phyloP scores from a whole-genome alignment of 2,888 invertebrate species.

The Ophion obscuratus region DNA sequence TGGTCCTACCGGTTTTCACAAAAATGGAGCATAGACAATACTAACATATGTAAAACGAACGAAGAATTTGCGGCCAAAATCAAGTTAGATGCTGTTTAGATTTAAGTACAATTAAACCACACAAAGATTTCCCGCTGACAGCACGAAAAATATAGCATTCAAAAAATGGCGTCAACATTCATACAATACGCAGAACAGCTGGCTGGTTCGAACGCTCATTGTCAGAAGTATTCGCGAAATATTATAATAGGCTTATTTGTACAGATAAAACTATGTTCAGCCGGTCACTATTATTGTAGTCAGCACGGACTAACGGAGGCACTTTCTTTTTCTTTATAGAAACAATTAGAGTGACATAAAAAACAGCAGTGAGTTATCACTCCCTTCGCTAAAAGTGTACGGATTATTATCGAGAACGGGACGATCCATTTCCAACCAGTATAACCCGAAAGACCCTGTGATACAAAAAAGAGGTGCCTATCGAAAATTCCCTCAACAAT shows the following conservation, averaged over 20 bases:
- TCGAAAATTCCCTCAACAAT: no score
- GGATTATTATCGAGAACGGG: constrained; percentile 50
- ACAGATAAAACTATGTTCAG: neutral
- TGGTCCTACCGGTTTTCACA: no score
- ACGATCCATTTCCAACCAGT: no score
- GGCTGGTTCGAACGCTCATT: neutral
- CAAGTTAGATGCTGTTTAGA: no score
- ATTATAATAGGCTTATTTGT: neutral
- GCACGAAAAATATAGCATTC: neutral
- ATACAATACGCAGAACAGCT: neutral
- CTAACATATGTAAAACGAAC: no score
- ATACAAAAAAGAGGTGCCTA: no score
- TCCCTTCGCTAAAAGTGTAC: constrained; percentile 36
- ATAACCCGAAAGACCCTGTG: no score
- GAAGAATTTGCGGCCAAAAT: no score
- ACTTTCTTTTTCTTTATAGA: no score
- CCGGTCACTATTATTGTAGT: neutral
- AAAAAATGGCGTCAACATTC: neutral
- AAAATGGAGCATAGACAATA: no score
- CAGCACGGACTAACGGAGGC: no score
- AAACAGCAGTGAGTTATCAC: constrained; percentile 1
- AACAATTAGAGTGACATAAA: neutral
- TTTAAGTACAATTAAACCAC: no score
- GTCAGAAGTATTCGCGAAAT: neutral
- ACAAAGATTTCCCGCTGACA: neutral